Evolutionary conservation across 1,140 invertebrate genomes (phyloP), one percentile per base, ranked within the genome.

Genomic region (Atta colombica): DNA sequence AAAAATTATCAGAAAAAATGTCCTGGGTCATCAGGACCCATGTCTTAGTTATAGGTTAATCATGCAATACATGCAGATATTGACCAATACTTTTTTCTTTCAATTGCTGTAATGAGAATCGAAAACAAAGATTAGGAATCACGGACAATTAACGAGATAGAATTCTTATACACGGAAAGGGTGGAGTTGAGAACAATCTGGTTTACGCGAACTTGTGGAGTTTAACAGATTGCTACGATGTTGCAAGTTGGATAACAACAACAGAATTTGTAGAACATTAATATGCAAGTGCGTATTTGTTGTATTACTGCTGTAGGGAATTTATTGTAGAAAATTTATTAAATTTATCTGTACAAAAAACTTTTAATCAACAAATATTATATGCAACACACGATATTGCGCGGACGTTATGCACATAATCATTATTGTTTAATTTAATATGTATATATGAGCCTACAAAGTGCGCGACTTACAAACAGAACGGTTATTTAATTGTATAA

Each of bases 161-260:
- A 49, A 61, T 84, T 84, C 55, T 72, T 84, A 84, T 74, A 84
- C 69, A 74, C n/a, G 55, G 5, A 84, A 84, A 61, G 69, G 68
- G 80, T 63, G 80, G 80, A 84, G 55, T 74, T 84, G 80, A 74
- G 69, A 84, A 74, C 55, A 35, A 21, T 45, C 45, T 72, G n/a
- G 39, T 74, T 14, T 55, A 84, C 8, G 55, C 28, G 68, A 12
- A 45, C 14, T 74, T 84, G 58, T 45, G 25, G 25, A 31, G 39
- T 49, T 74, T 61, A 84, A 84, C 55, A 61, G 25, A 84, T 74
- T 74, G 68, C 68, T 49, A 31, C 68, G 39, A 61, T 74, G 80
- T 82, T 60, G 55, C 69, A 74, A 25, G 8, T 58, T 49, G 16
- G 55, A 63, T 84, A 84, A 84, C 55, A 63, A 55, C 10, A 63